Percentiles rank a stretch among this genome's conserved stretches.
Conservation (phyloP, 2,888 invertebrate species). For the Mythimna impura region DNA sequence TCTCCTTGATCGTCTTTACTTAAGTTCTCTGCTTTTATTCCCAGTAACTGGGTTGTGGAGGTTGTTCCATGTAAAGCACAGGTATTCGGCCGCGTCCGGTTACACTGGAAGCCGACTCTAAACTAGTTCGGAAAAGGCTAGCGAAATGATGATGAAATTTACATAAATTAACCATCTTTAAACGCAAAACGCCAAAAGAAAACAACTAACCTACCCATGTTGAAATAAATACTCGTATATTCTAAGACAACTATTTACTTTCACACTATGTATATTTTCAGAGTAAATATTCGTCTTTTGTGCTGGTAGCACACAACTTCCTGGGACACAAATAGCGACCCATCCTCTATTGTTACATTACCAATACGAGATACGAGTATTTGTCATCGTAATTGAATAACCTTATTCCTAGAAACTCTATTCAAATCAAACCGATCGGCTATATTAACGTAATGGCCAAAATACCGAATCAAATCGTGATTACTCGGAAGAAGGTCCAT, state of each 20-base stretch:
- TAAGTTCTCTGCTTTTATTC: too few relatives aligned
- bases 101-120: too few relatives aligned
- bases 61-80: too few relatives aligned
- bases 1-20: too few relatives aligned
- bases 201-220: neutral
- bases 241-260: slow-evolving; percentile 10
- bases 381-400: slow-evolving; percentile 51
- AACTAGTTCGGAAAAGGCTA: too few relatives aligned
- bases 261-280: slow-evolving; percentile 11
- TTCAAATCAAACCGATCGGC: slow-evolving; percentile 40
- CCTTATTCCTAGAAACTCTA: slow-evolving; percentile 36
- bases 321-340: slow-evolving; percentile 26
- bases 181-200: neutral
- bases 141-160: too few relatives aligned
- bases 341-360: slow-evolving; percentile 40
- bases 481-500: neutral
- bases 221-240: neutral
- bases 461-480: slow-evolving; percentile 14
- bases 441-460: slow-evolving; percentile 26
- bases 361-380: slow-evolving; percentile 38
- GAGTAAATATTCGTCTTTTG: slow-evolving; percentile 26
- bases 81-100: too few relatives aligned
- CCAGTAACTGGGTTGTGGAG: too few relatives aligned
- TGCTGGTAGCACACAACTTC: slow-evolving; percentile 16
- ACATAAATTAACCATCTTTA: neutral